A percentile compares a stretch with the other conserved stretches of the same genome.
Evolutionary conservation across 2,888 invertebrate species (phyloP).

Genomic region (Tiliacea citrago): DNA sequence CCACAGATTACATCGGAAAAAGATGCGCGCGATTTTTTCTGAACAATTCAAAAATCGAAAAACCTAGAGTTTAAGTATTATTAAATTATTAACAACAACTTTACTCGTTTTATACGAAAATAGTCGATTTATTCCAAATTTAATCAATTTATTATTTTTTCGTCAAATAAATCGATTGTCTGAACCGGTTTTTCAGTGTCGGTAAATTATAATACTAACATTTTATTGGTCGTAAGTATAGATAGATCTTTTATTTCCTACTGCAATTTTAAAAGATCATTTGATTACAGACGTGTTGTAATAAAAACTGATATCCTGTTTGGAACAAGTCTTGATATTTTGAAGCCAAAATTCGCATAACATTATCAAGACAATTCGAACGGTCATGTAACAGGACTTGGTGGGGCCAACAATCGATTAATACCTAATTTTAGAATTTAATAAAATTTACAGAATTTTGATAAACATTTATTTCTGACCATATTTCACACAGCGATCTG

Average conservation of each 20-base stretch:
- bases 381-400: conserved; percentile 21
- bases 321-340: conserved; percentile 22
- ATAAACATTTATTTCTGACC: background rate
- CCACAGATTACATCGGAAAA: conserved; percentile 24
- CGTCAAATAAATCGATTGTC: background rate
- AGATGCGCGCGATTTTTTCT: conserved; percentile 10
- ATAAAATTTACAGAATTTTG: background rate
- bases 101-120: no score
- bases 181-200: conserved; percentile 21
- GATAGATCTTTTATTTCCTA: conserved; percentile 6
- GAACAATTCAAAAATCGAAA: background rate
- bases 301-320: conserved; percentile 25
- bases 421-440: background rate
- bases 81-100: no score
- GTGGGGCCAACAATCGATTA: conserved; percentile 16
- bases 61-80: no score
- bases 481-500: no score
- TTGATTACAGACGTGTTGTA: conserved; percentile 26
- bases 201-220: conserved; percentile 1
- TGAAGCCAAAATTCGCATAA: background rate
- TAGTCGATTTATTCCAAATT: background rate
- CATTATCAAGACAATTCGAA: background rate
- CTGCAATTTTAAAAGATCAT: conserved; percentile 18
- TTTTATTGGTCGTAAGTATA: conserved; percentile 35
- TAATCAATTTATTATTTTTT: background rate